Percentiles rank a stretch among this genome's conserved stretches.
These are phyloP conservation scores for Venusia cambrica DNA, from an alignment of 2,888 invertebrate species.

Conservation along the genomic window DNA sequence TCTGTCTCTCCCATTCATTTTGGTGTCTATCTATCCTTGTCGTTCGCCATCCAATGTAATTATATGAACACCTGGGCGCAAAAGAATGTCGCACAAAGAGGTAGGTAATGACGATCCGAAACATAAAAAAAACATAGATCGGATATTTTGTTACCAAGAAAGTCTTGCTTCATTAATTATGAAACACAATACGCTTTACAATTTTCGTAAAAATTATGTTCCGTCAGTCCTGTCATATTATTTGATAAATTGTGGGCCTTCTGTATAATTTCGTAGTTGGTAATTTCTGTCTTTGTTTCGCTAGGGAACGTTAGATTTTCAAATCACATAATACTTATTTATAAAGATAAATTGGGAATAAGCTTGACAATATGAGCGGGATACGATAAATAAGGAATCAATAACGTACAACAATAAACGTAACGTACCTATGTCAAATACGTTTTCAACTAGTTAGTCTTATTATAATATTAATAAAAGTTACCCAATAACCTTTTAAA, in stretches of 20 bases:
- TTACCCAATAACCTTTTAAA: too few species aligned
- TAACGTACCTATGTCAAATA: conserved; percentile 14
- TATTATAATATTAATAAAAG: too few species aligned
- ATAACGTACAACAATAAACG: too few species aligned
- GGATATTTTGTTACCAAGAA: conserved; percentile 78
- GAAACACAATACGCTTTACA: conserved; percentile 77
- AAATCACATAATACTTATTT: conserved; percentile 27
- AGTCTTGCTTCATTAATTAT: conserved; percentile 80
- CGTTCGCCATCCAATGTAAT: conserved; percentile 66
- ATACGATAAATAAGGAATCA: conserved; percentile 15
- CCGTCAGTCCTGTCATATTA: conserved; percentile 69
- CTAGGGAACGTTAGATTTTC: conserved; percentile 26
- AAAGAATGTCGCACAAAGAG: conserved; percentile 81
- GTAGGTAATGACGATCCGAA: conserved; percentile 78
- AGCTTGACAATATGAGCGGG: conserved; percentile 18
- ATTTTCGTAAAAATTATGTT: conserved; percentile 73
- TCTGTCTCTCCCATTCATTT: conserved; percentile 39
- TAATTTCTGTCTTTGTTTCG: conserved; percentile 32
- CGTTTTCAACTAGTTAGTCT: too few species aligned
- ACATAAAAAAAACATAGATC: conserved; percentile 79
- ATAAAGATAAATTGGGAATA: conserved; percentile 25
- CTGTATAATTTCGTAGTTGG: conserved; percentile 47
- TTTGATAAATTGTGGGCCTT: conserved; percentile 68
- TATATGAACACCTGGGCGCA: conserved; percentile 80
- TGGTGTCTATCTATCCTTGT: conserved; percentile 49